phyloP scores from a whole-genome alignment of 2,113 vertebrate species.

The Sialia sialis region DNA sequence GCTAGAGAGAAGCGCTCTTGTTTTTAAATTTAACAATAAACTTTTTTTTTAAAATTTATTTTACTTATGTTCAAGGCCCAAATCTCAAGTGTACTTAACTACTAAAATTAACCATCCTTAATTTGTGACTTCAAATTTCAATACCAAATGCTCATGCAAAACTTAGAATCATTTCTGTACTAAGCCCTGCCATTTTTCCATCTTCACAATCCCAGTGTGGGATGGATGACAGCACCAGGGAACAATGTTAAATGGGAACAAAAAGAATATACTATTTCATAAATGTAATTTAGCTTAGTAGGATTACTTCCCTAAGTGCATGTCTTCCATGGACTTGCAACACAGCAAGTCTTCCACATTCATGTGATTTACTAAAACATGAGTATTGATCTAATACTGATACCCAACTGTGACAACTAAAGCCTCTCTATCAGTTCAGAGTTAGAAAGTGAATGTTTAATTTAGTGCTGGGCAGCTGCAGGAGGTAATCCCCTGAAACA shows the following conservation, averaged over 20 bases:
- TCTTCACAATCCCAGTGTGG: not conserved
- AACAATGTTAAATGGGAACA: not conserved
- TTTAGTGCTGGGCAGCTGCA: no score
- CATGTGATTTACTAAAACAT: no score
- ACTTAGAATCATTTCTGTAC: not conserved
- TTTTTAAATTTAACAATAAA: not conserved
- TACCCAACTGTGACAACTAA: no score
- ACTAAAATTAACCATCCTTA: not conserved
- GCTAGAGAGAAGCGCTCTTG: not conserved
- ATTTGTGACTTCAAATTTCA: not conserved
- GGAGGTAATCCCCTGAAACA: no score
- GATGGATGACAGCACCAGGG: not conserved
- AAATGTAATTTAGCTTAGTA: not conserved
- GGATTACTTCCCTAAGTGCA: not conserved
- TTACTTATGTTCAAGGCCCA: not conserved
- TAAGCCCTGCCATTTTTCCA: not conserved
- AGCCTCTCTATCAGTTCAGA: no score
- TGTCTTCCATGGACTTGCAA: fast-evolving
- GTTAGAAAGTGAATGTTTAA: no score
- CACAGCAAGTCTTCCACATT: not conserved
- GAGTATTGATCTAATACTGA: no score
- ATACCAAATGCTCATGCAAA: not conserved
- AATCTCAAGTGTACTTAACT: not conserved
- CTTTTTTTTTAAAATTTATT: not conserved
- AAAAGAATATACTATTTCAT: not conserved